Percentiles rank a stretch among this genome's conserved stretches.
Evolutionary conservation across 2,888 invertebrate species (phyloP).

Genomic region (Crematogaster levior): DNA sequence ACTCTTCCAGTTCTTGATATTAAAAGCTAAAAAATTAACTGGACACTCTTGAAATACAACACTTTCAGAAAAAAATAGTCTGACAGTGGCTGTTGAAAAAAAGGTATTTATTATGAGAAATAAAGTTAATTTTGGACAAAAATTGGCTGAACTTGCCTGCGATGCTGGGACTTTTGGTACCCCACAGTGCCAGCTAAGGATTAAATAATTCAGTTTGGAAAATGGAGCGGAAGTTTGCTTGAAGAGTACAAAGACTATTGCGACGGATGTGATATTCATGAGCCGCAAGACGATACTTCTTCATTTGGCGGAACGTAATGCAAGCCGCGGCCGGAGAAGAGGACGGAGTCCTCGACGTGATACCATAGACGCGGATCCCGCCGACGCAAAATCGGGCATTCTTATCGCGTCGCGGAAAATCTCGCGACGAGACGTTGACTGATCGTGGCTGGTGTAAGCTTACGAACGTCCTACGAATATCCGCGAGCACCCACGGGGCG

Average conservation of each 20-base stretch:
- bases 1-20: no score
- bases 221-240: slow-evolving; percentile 72
- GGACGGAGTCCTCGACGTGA: slow-evolving; percentile 25
- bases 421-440: slow-evolving; percentile 32
- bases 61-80: no score
- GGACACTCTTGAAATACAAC: no score
- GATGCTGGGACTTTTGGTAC: no score
- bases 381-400: slow-evolving; percentile 10
- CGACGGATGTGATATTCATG: slow-evolving; percentile 69
- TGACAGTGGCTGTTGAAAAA: no score
- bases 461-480: neutral
- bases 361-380: neutral
- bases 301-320: slow-evolving; percentile 59
- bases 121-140: no score
- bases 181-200: no score
- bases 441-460: slow-evolving; percentile 15
- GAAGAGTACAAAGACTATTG: slow-evolving; percentile 68
- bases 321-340: slow-evolving; percentile 13
- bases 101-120: no score
- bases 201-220: slow-evolving; percentile 74
- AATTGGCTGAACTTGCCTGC: no score
- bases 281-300: slow-evolving; percentile 62
- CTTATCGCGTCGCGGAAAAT: slow-evolving; percentile 38
- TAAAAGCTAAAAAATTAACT: no score
- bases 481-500: neutral